A percentile compares a stretch with the other conserved stretches of the same genome.
phyloP scores from a whole-genome alignment of 2,888 invertebrate genomes.

The Chaetogeoica ovagalla region DNA sequence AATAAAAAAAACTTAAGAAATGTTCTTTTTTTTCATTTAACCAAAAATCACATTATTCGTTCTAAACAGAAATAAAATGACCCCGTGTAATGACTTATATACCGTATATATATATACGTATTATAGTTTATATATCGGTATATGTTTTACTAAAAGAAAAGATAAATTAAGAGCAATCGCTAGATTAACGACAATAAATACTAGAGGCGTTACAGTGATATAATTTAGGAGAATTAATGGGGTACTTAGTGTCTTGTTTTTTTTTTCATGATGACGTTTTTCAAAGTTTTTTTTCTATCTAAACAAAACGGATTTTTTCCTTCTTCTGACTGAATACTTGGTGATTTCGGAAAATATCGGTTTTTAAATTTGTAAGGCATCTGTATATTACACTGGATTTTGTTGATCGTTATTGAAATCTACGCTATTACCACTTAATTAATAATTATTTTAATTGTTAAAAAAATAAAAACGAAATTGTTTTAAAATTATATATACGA shows the following conservation, averaged over 20 bases:
- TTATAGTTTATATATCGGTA: background rate
- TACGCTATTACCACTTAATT: too few relatives aligned
- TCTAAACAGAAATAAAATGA: background rate
- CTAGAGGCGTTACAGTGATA: background rate
- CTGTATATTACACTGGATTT: too few relatives aligned
- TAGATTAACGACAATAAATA: background rate
- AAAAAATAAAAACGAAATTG: too few relatives aligned
- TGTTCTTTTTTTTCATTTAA: too few relatives aligned
- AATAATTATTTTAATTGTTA: too few relatives aligned
- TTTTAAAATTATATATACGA: too few relatives aligned
- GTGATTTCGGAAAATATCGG: background rate
- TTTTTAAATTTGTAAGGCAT: background rate
- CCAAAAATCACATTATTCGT: background rate
- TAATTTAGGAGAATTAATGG: background rate
- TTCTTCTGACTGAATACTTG: background rate
- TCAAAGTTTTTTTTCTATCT: background rate
- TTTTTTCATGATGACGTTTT: background rate
- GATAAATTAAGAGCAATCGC: background rate
- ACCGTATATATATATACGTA: too few relatives aligned
- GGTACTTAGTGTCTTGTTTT: background rate
- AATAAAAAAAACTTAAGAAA: too few relatives aligned
- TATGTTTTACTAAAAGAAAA: background rate
- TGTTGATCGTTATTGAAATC: too few relatives aligned
- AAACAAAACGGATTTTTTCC: background rate
- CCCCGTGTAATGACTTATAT: too few relatives aligned